Conservation (phyloP, 2,113 vertebrate species). For the Gila orcuttii region DNA sequence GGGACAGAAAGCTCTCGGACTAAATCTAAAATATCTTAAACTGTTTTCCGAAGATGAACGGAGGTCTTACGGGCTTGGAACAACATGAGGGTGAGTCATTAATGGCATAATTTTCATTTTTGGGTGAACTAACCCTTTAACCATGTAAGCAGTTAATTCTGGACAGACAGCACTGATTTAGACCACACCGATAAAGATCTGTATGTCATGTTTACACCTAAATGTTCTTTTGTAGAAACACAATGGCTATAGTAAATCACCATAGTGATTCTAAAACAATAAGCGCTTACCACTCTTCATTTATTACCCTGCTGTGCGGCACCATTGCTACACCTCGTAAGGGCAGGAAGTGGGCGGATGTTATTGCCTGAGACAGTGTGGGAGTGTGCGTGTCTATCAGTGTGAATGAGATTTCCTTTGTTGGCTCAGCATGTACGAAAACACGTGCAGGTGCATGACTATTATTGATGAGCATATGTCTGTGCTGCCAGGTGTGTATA, state of each 20-base stretch:
- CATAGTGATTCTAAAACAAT: constrained; percentile 7
- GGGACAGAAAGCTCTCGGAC: no score
- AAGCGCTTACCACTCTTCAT: not conserved
- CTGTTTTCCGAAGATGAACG: no score
- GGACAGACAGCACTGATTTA: not conserved
- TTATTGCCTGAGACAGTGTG: constrained; percentile 4
- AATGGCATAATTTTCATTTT: no score
- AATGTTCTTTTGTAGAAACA: not conserved
- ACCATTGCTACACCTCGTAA: constrained; percentile 19
- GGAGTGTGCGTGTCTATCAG: not conserved
- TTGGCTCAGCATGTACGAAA: not conserved
- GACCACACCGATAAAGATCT: not conserved
- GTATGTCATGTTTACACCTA: not conserved
- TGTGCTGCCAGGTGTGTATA: not conserved
- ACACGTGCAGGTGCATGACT: not conserved
- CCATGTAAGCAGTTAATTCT: not conserved
- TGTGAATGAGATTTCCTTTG: constrained; percentile 39
- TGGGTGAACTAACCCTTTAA: no score
- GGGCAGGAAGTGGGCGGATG: constrained; percentile 49
- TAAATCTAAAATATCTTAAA: no score
- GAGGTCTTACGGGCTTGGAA: no score
- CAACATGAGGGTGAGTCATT: no score
- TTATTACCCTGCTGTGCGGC: not conserved
- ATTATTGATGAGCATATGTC: not conserved
- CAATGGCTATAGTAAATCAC: not conserved